Base-by-base conservation (phyloP, 2,113 vertebrate species). In the Gavia stellata region DNA sequence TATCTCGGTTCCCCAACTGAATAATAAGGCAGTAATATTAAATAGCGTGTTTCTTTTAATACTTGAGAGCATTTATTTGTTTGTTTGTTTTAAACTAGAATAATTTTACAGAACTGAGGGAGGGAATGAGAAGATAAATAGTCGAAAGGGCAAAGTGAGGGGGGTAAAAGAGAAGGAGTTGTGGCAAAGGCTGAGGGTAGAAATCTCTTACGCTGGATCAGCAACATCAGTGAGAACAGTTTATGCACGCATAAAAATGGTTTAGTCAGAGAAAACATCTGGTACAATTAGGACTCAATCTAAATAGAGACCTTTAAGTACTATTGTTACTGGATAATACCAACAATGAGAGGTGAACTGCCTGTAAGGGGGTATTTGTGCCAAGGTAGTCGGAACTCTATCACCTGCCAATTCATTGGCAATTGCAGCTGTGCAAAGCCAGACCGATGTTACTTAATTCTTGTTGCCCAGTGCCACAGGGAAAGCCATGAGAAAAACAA, bases 21-120 rank as follows among this genome's bases (percentile, higher is more conserved):
- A 82, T 93, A 85, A 96, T 52, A 58, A 95, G 62, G 40, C 70
- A 94, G 66, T 75, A 94, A 80, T 90, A 91, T 55, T 93, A 84
- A 79, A 58, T 19, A 28, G 8, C 42, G 34, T 65, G 29, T 44
- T 81, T 85, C 36, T 94, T 81, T 65, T 94, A 52, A 85, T 63
- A 67, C 28, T 45, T 66, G 31, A 90, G 49, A 72, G 36, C 33
- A n/a, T 92, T 86, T 77, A 24, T 65, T 84, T 53, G 36, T 63
- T 84, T 71, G 31, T 52, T 61, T 92, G 34, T 50, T 61, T 90
- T 79, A 63, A 79, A 72, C n/a, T n/a, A 81, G 47, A 75, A 85
- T 67, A 70, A 74, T 24, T 63, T 84, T 79, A 67, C 38, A 67
- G 44, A 80, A 75, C n/a, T 40, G 33, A 79, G 52, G 33, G 19